phyloP scores from a whole-genome alignment of 2,797 vertebrate genomes.

The Poeciliopsis gracilis region DNA sequence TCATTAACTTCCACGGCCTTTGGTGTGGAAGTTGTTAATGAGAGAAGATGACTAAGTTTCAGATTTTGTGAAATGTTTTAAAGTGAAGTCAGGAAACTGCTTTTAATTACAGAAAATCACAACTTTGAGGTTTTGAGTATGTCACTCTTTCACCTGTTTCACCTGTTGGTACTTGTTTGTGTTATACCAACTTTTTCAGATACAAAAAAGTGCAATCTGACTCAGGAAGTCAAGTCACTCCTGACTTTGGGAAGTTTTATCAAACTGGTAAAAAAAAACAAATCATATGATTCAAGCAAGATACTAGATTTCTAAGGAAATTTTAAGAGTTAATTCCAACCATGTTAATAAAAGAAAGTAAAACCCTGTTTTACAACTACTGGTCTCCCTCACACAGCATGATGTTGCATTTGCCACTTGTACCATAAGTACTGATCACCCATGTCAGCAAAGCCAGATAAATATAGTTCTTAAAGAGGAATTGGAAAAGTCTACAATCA shows the following conservation, averaged over 20 bases:
- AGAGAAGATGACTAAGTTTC: not conserved
- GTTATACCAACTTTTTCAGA: not conserved
- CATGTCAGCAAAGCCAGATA: not conserved
- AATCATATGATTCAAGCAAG: not conserved
- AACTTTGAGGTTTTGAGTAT: too few relatives aligned
- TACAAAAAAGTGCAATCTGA: not conserved
- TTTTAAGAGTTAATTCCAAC: not conserved
- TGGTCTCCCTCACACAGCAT: not conserved
- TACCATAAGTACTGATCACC: not conserved
- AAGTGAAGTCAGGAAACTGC: not conserved
- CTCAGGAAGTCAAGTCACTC: not conserved
- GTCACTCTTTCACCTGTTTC: too few relatives aligned
- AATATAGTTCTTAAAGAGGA: not conserved
- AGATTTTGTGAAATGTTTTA: not conserved
- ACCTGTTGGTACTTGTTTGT: too few relatives aligned
- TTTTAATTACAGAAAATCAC: not conserved
- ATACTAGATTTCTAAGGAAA: not conserved
- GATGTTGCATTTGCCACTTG: not conserved
- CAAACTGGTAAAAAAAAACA: not conserved
- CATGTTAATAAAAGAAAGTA: not conserved
- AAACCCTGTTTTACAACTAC: not conserved
- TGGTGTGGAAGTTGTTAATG: not conserved
- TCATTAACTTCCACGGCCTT: not conserved
- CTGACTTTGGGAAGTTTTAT: not conserved
- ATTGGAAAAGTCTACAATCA: not conserved